phyloP scores from a whole-genome alignment of 2,113 vertebrate species.

The Arothron firmamentum region DNA sequence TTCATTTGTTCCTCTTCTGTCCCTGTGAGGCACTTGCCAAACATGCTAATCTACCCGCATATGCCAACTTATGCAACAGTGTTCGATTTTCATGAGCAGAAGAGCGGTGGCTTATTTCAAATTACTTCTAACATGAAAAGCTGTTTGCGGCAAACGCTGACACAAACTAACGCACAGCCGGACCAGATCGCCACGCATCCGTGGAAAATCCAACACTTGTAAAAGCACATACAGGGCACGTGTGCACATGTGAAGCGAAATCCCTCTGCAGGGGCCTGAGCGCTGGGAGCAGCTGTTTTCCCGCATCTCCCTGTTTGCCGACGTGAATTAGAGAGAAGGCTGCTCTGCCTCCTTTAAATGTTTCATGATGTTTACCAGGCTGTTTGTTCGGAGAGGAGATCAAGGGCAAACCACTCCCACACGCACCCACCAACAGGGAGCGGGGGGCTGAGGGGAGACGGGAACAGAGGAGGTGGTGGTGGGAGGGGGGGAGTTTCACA shows the following conservation, averaged over 20 bases:
- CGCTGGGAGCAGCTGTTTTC: constrained; percentile 66
- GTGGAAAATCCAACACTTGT: background rate
- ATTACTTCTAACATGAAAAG: constrained; percentile 5
- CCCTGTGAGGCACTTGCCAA: constrained; percentile 24
- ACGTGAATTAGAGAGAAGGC: constrained; percentile 70
- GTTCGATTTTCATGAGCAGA: constrained; percentile 5
- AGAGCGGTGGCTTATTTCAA: constrained; percentile 1
- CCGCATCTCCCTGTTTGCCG: constrained; percentile 59
- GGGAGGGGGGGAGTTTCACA: constrained; percentile 1
- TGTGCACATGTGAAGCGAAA: constrained; percentile 18
- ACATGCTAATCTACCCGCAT: constrained; percentile 41
- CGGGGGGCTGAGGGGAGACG: background rate
- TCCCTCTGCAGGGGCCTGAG: constrained; percentile 24
- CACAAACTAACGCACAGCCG: background rate
- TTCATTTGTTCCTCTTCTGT: constrained; percentile 47
- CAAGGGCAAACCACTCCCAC: constrained; percentile 67
- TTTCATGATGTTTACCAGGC: constrained; percentile 81
- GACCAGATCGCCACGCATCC: background rate
- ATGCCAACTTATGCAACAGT: constrained; percentile 16
- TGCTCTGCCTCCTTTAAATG: constrained; percentile 75
- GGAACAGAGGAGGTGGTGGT: constrained; percentile 1
- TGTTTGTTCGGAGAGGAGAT: constrained; percentile 76
- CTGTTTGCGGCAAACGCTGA: background rate
- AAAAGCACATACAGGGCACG: background rate
- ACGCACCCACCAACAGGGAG: constrained; percentile 34